These are phyloP conservation scores for Chromis chromis DNA, from an alignment of 2,797 vertebrate genomes.

Conservation along the genomic window DNA sequence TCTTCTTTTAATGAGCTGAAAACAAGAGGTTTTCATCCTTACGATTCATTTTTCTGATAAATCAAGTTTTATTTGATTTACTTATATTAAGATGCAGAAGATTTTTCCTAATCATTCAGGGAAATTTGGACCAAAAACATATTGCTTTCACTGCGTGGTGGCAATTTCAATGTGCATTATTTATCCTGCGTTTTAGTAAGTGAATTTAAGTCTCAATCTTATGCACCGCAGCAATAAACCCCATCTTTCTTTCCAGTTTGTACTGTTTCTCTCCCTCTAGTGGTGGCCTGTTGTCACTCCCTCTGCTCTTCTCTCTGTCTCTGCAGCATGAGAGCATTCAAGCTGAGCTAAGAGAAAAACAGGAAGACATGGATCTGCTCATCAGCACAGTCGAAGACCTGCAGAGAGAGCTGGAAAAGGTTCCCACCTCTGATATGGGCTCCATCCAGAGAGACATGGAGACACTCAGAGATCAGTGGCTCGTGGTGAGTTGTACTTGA, in stretches of 20 bases:
- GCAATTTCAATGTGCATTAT: neutral
- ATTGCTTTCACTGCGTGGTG: neutral
- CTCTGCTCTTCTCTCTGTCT: slow-evolving; percentile 26
- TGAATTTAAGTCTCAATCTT: neutral
- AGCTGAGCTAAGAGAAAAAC: slow-evolving; percentile 87
- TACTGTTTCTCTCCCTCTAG: slow-evolving; percentile 52
- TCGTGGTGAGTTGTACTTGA: slow-evolving; percentile 83
- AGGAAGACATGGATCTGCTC: slow-evolving; percentile 92
- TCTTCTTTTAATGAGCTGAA: neutral
- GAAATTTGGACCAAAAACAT: neutral
- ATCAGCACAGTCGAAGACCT: slow-evolving; percentile 90
- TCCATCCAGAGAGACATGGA: slow-evolving; percentile 89
- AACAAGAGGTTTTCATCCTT: neutral
- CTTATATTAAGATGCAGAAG: neutral
- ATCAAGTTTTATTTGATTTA: too few species aligned
- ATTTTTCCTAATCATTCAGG: neutral
- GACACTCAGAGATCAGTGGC: slow-evolving; percentile 90
- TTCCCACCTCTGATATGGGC: slow-evolving; percentile 82
- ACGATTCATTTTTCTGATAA: neutral
- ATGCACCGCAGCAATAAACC: neutral
- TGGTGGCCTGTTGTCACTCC: slow-evolving; percentile 47
- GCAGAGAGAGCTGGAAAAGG: slow-evolving; percentile 88
- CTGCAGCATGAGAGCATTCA: slow-evolving; percentile 89
- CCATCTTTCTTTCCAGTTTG: neutral
- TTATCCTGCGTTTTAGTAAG: neutral